Conservation (phyloP, 1,140 invertebrate genomes). For the Cardiocondyla obscurior region DNA sequence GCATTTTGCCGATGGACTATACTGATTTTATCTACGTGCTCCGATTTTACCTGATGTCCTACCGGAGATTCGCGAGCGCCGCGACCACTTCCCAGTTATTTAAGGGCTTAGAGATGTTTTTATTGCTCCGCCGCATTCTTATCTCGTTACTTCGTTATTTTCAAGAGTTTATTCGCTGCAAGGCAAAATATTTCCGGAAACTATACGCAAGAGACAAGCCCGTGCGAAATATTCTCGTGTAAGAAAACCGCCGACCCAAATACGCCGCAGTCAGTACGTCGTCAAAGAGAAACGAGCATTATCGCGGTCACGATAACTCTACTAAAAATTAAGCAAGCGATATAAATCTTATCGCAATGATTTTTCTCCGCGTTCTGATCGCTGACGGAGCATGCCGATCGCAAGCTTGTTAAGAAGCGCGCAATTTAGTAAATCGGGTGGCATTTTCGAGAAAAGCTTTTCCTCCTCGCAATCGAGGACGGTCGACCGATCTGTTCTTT, state of each 20-base stretch:
- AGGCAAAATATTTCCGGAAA: background rate
- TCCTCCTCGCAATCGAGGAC: constrained; percentile 56
- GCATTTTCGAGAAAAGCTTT: constrained; percentile 26
- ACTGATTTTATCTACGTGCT: constrained; percentile 52
- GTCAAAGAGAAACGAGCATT: constrained; percentile 8
- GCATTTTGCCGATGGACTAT: constrained; percentile 49
- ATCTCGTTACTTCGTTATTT: constrained; percentile 30
- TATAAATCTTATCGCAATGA: background rate
- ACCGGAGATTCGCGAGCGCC: background rate
- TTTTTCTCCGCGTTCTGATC: background rate
- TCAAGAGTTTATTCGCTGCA: constrained; percentile 6
- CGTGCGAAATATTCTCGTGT: constrained; percentile 21
- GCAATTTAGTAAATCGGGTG: constrained; percentile 70
- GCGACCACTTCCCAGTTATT: constrained; percentile 6
- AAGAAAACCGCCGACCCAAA: constrained; percentile 28
- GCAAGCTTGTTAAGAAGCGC: constrained; percentile 70
- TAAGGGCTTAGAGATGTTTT: constrained; percentile 38
- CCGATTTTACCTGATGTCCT: constrained; percentile 52
- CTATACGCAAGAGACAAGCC: background rate
- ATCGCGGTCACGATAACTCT: background rate
- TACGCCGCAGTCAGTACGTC: constrained; percentile 23
- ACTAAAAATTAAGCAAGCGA: constrained; percentile 26
- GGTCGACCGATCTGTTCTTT: constrained; percentile 62
- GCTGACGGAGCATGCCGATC: constrained; percentile 62
- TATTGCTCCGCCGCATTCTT: constrained; percentile 29